Evolutionary conservation across 1,140 invertebrate species (phyloP).

Genomic region (Pachypeltis micranthus): DNA sequence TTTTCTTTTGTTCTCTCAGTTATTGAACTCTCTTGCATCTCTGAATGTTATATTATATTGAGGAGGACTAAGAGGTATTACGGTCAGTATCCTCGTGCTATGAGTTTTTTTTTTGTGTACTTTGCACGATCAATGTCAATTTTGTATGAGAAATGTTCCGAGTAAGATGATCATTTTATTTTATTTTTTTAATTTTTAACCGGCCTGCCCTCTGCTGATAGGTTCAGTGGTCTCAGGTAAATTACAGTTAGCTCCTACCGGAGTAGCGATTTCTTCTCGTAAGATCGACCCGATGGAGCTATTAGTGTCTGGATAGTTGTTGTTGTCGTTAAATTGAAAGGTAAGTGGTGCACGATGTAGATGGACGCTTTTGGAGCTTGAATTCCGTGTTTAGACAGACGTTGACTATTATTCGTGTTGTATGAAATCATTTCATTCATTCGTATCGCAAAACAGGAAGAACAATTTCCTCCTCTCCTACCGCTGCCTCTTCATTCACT

Average conservation of each 20-base stretch:
- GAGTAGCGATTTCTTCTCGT: neutral
- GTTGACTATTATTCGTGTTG: no score
- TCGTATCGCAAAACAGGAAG: no score
- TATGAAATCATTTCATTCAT: no score
- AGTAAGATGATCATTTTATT: no score
- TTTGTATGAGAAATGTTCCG: no score
- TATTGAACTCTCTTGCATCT: slow-evolving; percentile 6
- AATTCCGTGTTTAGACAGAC: no score
- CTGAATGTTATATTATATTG: neutral
- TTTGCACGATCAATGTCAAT: no score
- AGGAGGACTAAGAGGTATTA: slow-evolving; percentile 1
- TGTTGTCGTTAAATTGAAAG: neutral
- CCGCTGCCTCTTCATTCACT: no score
- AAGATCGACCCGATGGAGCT: neutral
- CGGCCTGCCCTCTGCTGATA: neutral
- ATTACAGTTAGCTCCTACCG: slow-evolving; percentile 1
- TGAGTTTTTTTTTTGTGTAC: neutral
- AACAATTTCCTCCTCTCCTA: no score
- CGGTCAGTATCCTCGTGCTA: neutral
- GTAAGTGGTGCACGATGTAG: slow-evolving; percentile 1
- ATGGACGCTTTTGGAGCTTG: no score
- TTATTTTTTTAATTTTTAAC: neutral
- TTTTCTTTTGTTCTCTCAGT: neutral
- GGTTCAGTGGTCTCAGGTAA: slow-evolving; percentile 4
- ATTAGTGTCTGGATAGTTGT: neutral